Base-by-base conservation (phyloP, 1,140 invertebrate genomes). In the Zaprionus kolodkinae region DNA sequence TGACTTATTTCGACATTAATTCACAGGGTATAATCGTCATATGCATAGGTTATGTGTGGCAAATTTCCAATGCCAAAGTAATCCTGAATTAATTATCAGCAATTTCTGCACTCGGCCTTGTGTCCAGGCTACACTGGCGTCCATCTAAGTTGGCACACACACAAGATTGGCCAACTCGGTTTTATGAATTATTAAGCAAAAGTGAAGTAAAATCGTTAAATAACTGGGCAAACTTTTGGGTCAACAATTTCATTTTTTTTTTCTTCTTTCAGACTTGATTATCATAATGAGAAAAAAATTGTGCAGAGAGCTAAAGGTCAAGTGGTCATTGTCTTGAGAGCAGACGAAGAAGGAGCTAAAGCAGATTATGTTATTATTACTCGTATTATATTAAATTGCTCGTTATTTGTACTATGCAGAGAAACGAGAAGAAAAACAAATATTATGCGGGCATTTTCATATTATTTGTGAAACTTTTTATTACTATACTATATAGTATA, bases 211-310 rank as follows among this genome's bases (percentile, higher is more conserved):
- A 17, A n/a, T 45, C 40, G 40, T 45, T 35, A 35, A 63, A 38
- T 43, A 70, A 36, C 33, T 60, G 38, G 33, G 33, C 21, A 13
- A 75, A 64, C 60, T 75, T 71, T 60, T 64, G 67, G 72, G 72
- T 64, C 67, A 75, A 59, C 52, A 59, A 15, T 59, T 64, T 59
- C 30, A 52, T 50, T 63, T 40, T 63, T 50, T 63, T 40, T 63
- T 76, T 57, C 43, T 56, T 45, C 76, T 30, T 30, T 30, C 27
- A 6, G 48, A 65, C 54, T 73, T 67, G 64, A 77, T 79, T 77
- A 77, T 73, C 66, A 78, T 80, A 80, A 80, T 75, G 74, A 72
- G 54, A 72, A 76, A 65, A 64, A 68, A 72, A 54, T 66, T 65
- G 27, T 62, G 65, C 30, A 45, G 57, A 38, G 48, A 78, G 36